Evolutionary conservation across 2,888 invertebrate species (phyloP), one percentile per base, ranked within the genome.

Genomic region (Anthophora plumipes): DNA sequence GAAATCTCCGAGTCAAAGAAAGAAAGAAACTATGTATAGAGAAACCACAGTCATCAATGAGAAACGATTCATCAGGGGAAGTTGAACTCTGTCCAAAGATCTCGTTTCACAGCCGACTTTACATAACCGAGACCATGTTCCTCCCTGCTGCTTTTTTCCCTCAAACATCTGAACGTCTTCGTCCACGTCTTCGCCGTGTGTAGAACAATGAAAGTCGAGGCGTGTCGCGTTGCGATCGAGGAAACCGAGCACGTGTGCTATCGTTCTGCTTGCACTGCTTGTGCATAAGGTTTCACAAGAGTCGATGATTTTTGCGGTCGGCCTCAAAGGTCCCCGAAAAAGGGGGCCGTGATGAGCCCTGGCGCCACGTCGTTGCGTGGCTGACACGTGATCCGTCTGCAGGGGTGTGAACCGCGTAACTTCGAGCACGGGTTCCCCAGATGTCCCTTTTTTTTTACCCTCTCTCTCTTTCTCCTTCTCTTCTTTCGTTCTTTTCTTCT

Each of bases 371-470:
- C 89, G 85, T 87, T 90, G 85, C 91, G 81, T 81, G 89, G 77
- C 82, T 88, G 93, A 92, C 93, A 93, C 90, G 92, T 91, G 92
- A 93, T 92, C 90, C 90, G 91, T 87, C 89, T 89, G 85, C 82
- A 77, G 87, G 88, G 88, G 88, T 88, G 88, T 87, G 85, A 87
- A 88, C 78, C 85, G 71, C 82, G 86, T 60, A 69, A 79, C 52
- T 43, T 57, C 43, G 25, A 60, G 50, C 61, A 64, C 67, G 60
- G 55, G 70, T 59, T 63, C 70, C 41, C 54, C 37, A 31, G 14
- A 59, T 48, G 54, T 61, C 31, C 31, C 37, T 57, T 67, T 48
- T 57, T 66, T 57, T 46, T n/a, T n/a, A n/a, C n/a, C n/a, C n/a
- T n/a, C 66, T 69, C 67, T 67, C 17, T 25, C 17, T 25, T 1